Evolutionary conservation across 1,140 invertebrate species (phyloP), one percentile per base, ranked within the genome.

Genomic region (Anastrepha obliqua): DNA sequence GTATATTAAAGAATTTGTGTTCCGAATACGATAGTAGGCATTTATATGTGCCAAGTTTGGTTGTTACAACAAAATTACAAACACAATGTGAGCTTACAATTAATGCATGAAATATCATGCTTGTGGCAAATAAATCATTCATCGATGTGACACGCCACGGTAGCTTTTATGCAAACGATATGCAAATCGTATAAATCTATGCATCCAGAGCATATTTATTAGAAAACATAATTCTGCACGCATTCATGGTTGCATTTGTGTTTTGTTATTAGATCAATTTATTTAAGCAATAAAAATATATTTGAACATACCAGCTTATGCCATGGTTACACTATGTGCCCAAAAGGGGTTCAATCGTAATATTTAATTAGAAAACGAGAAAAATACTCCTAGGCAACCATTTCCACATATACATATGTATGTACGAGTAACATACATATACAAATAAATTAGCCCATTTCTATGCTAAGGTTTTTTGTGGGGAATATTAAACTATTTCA

Each of bases 201-300:
- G 42, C 44, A 74, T 44, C 44, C 39, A 4, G 44, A n/a, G 67
- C 67, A 74, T 47, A 74, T 3, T 55, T 11, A 11, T 74, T 74
- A 39, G 42, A 29, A 47, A 42, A 17, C 15, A 74, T 74, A 74
- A 42, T 44, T 74, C 7, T 74, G 15, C 67, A 74, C 67, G 67
- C 67, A 74, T 13, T 44, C 67, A 17, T 17, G 17, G 42, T 2
- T 74, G 17, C 44, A 44, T 74, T 74, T n/a, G 7, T 74, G 67
- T 47, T 74, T 74, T 44, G 67, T 74, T 74, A 74, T 74, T 74
- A 74, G 67, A 74, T 74, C 67, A 74, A 74, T 74, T 74, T 13
- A 15, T 47, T 0, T 44, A 74, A 74, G 67, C 15, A 74, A 74
- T 74, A 74, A 74, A 74, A 74, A 42, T 74, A 44, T 74, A 42